Percentiles rank a stretch among this genome's conserved stretches.
Evolutionary conservation across 1,140 invertebrate genomes (phyloP).

Genomic region (Caerostris extrusa): DNA sequence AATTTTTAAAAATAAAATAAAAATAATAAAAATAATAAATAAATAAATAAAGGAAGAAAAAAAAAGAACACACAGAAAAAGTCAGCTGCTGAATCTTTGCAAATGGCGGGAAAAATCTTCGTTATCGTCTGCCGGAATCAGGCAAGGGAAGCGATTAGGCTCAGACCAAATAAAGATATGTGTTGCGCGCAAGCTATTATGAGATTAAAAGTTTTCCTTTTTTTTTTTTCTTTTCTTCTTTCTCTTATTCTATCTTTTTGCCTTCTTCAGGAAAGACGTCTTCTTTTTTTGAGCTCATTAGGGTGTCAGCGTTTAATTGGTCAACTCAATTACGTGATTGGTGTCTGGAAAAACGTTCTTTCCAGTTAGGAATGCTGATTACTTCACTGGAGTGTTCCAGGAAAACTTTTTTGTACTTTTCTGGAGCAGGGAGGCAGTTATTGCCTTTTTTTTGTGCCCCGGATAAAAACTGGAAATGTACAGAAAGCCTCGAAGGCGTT

Average conservation of each 20-base stretch:
- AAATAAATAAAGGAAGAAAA: background rate
- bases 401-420: constrained; percentile 22
- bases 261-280: constrained; percentile 8
- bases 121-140: constrained; percentile 29
- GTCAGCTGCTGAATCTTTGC: background rate
- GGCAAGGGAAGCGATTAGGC: constrained; percentile 31
- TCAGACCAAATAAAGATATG: constrained; percentile 54
- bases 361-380: constrained; percentile 35
- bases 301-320: constrained; percentile 53
- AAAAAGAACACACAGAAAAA: background rate
- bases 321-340: constrained; percentile 69
- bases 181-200: constrained; percentile 39
- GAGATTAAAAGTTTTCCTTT: constrained; percentile 58
- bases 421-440: background rate
- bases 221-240: background rate
- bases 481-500: background rate
- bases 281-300: constrained; percentile 53
- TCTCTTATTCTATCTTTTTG: constrained; percentile 1
- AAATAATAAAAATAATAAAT: background rate
- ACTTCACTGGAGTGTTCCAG: background rate
- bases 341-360: constrained; percentile 55
- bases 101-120: constrained; percentile 22
- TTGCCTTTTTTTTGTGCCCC: background rate
- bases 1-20: background rate
- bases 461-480: background rate